Evolutionary conservation across 2,113 vertebrate genomes (phyloP).

Genomic region (Hipposideros armiger): DNA sequence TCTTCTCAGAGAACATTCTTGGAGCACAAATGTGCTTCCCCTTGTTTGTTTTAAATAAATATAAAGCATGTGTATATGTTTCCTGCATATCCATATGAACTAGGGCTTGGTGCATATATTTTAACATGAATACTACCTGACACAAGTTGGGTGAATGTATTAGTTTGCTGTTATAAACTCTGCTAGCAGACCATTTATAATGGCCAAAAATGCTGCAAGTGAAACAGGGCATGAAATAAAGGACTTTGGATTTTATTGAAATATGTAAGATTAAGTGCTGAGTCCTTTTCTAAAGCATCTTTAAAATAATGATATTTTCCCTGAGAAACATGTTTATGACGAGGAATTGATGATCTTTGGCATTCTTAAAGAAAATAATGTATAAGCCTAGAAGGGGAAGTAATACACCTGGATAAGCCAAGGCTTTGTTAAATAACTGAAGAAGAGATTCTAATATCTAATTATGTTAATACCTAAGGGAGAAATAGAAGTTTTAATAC

Average conservation of each 20-base stretch:
- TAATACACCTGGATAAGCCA: conserved; percentile 10
- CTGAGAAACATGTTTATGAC: neutral
- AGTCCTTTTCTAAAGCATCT: conserved; percentile 33
- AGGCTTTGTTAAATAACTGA: conserved; percentile 31
- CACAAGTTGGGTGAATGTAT: neutral
- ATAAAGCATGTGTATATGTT: neutral
- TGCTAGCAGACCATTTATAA: neutral
- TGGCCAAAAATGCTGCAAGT: neutral
- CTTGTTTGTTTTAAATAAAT: conserved; percentile 14
- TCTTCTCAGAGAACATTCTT: neutral
- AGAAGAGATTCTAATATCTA: neutral
- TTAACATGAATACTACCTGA: neutral
- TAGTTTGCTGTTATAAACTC: neutral
- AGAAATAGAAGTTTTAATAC: neutral
- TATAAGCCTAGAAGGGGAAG: neutral
- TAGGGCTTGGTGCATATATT: neutral
- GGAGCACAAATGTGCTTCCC: conserved; percentile 10
- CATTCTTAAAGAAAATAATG: conserved; percentile 25
- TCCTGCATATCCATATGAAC: neutral
- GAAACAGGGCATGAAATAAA: neutral
- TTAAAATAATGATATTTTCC: neutral
- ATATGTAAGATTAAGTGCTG: neutral
- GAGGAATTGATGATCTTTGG: neutral
- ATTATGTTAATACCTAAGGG: neutral
- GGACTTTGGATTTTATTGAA: neutral